Percentiles rank a stretch among this genome's conserved stretches.
phyloP scores from a whole-genome alignment of 2,797 vertebrate genomes.

The Lepus townsendii region DNA sequence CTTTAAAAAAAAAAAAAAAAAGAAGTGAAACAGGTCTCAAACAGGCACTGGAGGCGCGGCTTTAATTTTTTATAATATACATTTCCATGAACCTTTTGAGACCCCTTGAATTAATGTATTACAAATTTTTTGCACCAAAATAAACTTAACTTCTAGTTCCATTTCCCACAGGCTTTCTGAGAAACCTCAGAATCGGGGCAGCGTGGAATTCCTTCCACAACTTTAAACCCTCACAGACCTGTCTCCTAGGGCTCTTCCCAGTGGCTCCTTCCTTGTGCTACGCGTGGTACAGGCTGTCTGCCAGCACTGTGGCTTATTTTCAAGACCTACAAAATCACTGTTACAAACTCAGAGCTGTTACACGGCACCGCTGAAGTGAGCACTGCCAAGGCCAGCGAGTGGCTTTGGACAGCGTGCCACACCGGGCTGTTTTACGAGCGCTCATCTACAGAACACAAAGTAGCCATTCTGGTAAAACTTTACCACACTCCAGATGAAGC shows the following conservation, averaged over 20 bases:
- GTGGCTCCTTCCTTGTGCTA: neutral
- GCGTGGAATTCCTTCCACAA: neutral
- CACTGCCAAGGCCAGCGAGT: neutral
- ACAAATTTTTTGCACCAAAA: no score
- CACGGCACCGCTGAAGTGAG: neutral
- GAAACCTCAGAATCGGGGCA: no score
- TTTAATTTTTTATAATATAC: no score
- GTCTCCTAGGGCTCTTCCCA: neutral
- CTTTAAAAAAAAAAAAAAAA: no score
- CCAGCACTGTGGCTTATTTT: neutral
- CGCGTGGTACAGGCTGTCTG: neutral
- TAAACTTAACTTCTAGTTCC: no score
- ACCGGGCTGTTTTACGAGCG: neutral
- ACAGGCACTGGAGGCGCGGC: no score
- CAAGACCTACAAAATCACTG: constrained; percentile 23
- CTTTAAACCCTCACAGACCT: neutral
- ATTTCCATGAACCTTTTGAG: no score
- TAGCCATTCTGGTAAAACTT: neutral
- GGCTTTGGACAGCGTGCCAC: neutral
- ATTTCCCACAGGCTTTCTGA: no score
- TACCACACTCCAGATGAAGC: neutral
- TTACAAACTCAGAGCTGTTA: neutral
- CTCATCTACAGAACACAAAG: neutral
- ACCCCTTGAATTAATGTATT: no score
- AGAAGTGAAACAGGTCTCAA: no score